Evolutionary conservation across 2,797 vertebrate species (phyloP).

Genomic region (Clamator glandarius): DNA sequence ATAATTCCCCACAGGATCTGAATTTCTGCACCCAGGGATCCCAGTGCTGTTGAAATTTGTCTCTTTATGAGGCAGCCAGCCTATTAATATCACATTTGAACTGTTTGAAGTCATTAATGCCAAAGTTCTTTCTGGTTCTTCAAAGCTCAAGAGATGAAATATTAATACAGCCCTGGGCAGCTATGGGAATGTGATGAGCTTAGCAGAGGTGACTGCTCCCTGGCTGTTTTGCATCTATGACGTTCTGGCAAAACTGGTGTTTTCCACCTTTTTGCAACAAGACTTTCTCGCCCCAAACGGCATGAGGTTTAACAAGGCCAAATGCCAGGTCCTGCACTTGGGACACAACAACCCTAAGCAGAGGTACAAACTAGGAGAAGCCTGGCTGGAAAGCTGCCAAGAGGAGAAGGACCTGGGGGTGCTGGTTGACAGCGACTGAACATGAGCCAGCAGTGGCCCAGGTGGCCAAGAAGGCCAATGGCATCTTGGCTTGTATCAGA

Average conservation of each 20-base stretch:
- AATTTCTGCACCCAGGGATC: background rate
- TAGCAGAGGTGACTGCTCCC: background rate
- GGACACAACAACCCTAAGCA: too few species aligned
- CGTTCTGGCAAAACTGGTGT: background rate
- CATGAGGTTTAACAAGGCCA: too few species aligned
- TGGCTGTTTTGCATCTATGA: background rate
- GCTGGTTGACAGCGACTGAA: too few species aligned
- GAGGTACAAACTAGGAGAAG: too few species aligned
- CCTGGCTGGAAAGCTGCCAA: too few species aligned
- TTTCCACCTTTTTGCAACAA: background rate
- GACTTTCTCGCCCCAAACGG: background rate
- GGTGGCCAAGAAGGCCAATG: too few species aligned
- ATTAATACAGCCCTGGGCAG: background rate
- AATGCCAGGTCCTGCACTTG: too few species aligned
- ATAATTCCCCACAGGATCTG: background rate
- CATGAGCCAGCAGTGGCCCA: too few species aligned
- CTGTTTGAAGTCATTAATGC: background rate
- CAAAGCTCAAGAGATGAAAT: background rate
- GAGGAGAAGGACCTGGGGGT: too few species aligned
- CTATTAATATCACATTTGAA: background rate
- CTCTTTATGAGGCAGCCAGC: background rate
- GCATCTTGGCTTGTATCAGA: too few species aligned
- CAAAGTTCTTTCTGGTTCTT: background rate
- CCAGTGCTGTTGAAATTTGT: background rate
- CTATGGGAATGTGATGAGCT: background rate